phyloP scores from a whole-genome alignment of 2,113 vertebrate genomes.

The Solea solea region DNA sequence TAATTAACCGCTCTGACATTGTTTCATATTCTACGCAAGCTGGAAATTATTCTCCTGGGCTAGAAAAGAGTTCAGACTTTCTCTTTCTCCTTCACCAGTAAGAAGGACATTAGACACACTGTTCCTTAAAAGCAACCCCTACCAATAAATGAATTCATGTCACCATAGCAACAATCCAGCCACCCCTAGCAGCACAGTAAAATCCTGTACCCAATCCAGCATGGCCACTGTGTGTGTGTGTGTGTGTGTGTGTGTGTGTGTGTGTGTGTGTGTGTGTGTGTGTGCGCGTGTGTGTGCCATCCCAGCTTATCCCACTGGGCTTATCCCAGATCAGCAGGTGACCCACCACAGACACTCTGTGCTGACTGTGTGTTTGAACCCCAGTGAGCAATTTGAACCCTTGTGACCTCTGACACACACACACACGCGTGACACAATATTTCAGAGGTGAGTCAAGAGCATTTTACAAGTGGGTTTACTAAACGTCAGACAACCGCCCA shows the following conservation, averaged over 20 bases:
- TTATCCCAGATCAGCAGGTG: conserved; percentile 78
- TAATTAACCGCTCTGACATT: neutral
- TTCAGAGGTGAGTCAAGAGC: conserved; percentile 1
- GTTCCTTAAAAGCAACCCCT: conserved; percentile 35
- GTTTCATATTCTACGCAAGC: neutral
- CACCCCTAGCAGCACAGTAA: conserved; percentile 30
- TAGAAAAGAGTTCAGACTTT: neutral
- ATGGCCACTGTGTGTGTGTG: conserved; percentile 41
- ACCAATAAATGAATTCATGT: conserved; percentile 54
- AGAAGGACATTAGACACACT: conserved; percentile 29
- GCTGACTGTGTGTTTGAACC: conserved; percentile 52
- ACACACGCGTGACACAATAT: conserved; percentile 14
- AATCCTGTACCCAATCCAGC: conserved; percentile 63
- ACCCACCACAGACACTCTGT: conserved; percentile 54
- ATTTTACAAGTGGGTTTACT: neutral
- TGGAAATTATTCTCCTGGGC: neutral
- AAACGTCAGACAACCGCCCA: neutral
- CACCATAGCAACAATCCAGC: conserved; percentile 53
- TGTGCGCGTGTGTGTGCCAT: conserved; percentile 46
- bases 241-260: conserved; percentile 20
- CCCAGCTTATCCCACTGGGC: conserved; percentile 64
- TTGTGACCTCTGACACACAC: conserved; percentile 32
- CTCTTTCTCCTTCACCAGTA: conserved; percentile 15
- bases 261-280: conserved; percentile 14
- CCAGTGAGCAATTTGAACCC: conserved; percentile 50